phyloP scores from a whole-genome alignment of 2,888 invertebrate genomes.

The Sarcophaga rosellei region DNA sequence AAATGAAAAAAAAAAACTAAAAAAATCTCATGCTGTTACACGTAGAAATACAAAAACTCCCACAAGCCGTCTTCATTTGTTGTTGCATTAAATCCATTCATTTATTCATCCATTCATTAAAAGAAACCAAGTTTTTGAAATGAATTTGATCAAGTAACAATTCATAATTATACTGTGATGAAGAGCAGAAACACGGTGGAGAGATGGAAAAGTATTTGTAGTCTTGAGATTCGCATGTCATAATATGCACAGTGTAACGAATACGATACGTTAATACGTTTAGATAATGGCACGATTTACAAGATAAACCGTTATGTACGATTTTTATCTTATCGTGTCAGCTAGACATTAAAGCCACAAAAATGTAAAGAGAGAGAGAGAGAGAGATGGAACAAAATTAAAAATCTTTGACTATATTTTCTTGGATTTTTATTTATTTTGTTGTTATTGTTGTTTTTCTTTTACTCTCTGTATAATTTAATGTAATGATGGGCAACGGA shows the following conservation, averaged over 20 bases:
- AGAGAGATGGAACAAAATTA: neutral
- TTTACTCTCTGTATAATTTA: too few relatives aligned
- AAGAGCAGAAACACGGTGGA: too few relatives aligned
- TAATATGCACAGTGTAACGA: conserved; percentile 8
- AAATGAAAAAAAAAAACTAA: neutral
- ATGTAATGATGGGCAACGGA: too few relatives aligned
- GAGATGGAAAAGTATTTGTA: too few relatives aligned
- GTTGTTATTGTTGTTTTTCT: too few relatives aligned
- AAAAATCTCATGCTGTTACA: too few relatives aligned
- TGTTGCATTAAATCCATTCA: neutral
- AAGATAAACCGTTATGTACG: conserved; percentile 59
- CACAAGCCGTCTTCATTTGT: neutral
- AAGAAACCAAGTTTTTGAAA: neutral
- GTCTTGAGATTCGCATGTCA: conserved; percentile 3
- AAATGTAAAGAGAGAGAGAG: neutral
- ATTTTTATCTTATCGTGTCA: conserved; percentile 52
- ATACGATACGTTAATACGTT: neutral
- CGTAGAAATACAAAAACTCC: too few relatives aligned
- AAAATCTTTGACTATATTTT: neutral
- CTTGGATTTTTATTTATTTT: neutral
- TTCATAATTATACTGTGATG: neutral
- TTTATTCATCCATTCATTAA: neutral
- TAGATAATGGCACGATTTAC: conserved; percentile 40
- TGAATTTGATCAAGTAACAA: neutral
- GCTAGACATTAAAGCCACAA: conserved; percentile 46